A percentile compares a stretch with the other conserved stretches of the same genome.
These are phyloP conservation scores for Myiotriccus ornatus DNA, from an alignment of 2,797 vertebrate genomes.

Conservation along the genomic window DNA sequence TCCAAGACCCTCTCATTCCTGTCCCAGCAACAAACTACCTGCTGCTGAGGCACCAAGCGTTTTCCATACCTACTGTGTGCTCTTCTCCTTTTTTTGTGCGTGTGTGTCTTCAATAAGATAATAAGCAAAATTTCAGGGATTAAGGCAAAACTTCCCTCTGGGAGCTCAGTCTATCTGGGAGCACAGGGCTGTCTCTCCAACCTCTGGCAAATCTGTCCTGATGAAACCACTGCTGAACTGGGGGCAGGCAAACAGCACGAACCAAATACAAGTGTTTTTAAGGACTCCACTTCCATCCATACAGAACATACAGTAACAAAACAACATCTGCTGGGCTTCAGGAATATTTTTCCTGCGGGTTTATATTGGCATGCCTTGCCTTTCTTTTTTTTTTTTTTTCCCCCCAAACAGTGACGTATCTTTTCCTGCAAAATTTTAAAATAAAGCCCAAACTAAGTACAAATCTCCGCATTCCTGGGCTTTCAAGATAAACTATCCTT, in stretches of 20 bases:
- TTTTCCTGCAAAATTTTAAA: constrained; percentile 50
- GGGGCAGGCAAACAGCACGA: background rate
- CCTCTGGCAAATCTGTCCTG: background rate
- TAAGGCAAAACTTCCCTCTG: background rate
- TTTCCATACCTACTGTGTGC: background rate
- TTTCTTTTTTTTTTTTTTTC: background rate
- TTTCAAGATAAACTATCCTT: constrained; percentile 52
- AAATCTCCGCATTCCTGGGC: constrained; percentile 33
- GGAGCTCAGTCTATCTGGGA: background rate
- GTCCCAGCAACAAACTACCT: background rate
- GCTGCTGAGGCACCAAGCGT: background rate
- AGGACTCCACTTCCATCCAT: background rate
- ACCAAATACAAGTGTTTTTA: background rate
- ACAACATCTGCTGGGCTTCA: constrained; percentile 49
- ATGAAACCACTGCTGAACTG: background rate
- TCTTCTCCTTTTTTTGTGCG: background rate
- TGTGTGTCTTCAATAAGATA: background rate
- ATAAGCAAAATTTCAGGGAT: background rate
- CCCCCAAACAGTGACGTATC: background rate
- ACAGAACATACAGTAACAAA: constrained; percentile 47
- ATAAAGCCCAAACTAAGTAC: constrained; percentile 29
- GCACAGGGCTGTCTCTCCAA: background rate
- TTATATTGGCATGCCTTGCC: constrained; percentile 11
- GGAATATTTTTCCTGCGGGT: constrained; percentile 17
- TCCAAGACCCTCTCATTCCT: background rate